Evolutionary conservation across 2,888 invertebrate genomes (phyloP), one percentile per base, ranked within the genome.

Genomic region (Kryphioiulus occultus): DNA sequence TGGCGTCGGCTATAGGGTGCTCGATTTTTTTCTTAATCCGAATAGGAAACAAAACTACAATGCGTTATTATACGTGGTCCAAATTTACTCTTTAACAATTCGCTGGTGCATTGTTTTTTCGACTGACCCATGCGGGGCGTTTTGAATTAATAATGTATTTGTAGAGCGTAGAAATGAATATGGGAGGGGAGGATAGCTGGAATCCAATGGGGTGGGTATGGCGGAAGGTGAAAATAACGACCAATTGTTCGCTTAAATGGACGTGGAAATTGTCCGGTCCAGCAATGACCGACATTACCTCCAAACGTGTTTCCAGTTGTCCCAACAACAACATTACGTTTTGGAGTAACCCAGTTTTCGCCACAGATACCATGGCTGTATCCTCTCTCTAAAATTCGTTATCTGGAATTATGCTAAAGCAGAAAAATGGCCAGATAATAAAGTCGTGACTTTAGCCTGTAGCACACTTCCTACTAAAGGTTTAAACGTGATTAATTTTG

Each of bases 231-330:
- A 22, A 22, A 26, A 68, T 68, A 68, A 68, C 26, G 68, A 68
- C 68, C 68, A 26, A 68, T 68, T 68, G 68, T 68, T 68, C 12
- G 68, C n/a, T 26, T 68, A 68, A 68, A 68, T 26, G 68, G 68
- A 59, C 59, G 59, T 22, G 59, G 9, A 47, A 2, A 5, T 26
- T 68, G 68, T 68, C 68, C 68, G 68, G 68, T 68, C 68, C 26
- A 68, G 68, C 68, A 26, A 68, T 68, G 68, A 68, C 68, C 68
- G 68, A 26, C 5, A 68, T 68, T 68, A 68, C 68, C 68, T 26
- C 68, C 26, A 68, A 68, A 68, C 68, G 22, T 68, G 9, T n/a
- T n/a, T 1, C 68, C 3, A 26, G 22, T 68, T 68, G 68, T 68
- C 68, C 22, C 26, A 68, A 26, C 68, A 26, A 26, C 9, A 68